These are phyloP conservation scores for Trachops cirrhosus DNA, from an alignment of 2,797 vertebrate species.

Conservation along the genomic window DNA sequence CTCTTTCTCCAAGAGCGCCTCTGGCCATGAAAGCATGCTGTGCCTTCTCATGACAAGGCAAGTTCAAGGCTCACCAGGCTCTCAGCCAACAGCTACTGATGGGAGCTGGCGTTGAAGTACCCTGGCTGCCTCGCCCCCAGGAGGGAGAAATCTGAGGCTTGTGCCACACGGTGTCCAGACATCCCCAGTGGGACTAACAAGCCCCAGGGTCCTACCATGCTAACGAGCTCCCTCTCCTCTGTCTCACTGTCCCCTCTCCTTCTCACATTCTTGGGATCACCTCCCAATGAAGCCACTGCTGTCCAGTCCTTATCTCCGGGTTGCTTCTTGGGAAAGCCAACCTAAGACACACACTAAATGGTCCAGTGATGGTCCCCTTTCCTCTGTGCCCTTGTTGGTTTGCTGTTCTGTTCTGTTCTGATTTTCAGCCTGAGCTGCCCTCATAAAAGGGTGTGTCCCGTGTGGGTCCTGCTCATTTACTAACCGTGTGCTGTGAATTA, in stretches of 20 bases:
- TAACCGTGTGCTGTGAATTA: not conserved
- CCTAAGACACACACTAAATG: not conserved
- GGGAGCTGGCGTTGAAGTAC: not conserved
- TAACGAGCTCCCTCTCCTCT: not conserved
- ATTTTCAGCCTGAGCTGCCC: not conserved
- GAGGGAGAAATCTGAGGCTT: not conserved
- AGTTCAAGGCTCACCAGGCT: not conserved
- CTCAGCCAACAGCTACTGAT: not conserved
- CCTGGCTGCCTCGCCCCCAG: not conserved
- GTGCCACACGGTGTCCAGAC: rapidly evolving
- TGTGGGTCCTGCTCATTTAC: not conserved
- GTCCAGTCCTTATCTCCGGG: not conserved
- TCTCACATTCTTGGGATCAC: not conserved
- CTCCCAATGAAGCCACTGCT: not conserved
- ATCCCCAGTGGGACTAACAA: not conserved
- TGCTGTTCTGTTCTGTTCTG: not conserved
- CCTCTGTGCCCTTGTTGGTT: not conserved
- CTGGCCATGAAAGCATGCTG: not conserved
- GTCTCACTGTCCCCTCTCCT: not conserved
- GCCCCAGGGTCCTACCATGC: not conserved
- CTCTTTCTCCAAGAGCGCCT: not conserved
- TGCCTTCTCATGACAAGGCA: not conserved
- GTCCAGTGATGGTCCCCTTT: not conserved
- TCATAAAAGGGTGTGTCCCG: not conserved
- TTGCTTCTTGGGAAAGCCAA: not conserved